Evolutionary conservation across 35 echinoderm and acorn worm genomes (phyloP).

Genomic region (Nesometra sesokonis): DNA sequence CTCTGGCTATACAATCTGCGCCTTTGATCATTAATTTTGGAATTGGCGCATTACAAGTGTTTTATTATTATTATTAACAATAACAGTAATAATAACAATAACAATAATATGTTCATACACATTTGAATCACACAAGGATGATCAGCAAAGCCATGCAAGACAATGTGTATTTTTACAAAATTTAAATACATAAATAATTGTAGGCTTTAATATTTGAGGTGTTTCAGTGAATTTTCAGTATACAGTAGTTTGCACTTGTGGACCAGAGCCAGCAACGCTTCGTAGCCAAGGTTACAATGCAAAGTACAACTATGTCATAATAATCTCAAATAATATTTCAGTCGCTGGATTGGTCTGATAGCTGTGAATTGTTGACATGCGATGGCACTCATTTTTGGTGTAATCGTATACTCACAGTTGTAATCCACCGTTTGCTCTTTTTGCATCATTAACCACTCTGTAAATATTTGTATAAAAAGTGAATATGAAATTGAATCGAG

Average conservation of each 20-base stretch:
- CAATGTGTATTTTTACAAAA: too few relatives aligned
- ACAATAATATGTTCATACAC: too few relatives aligned
- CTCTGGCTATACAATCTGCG: too few relatives aligned
- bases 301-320: neutral
- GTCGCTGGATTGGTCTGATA: neutral
- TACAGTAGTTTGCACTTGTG: neutral
- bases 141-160: too few relatives aligned
- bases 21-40: too few relatives aligned
- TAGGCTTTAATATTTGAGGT: too few relatives aligned
- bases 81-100: too few relatives aligned
- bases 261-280: neutral
- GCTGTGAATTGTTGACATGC: neutral
- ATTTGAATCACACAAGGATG: too few relatives aligned
- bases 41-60: too few relatives aligned
- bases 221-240: too few relatives aligned
- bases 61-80: too few relatives aligned
- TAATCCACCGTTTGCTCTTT: neutral
- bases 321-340: neutral
- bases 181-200: too few relatives aligned
- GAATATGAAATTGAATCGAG: neutral
- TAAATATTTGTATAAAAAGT: neutral
- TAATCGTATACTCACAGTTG: neutral
- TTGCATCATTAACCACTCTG: neutral
- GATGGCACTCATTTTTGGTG: neutral
- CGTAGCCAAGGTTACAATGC: neutral